Evolutionary conservation across 2,888 invertebrate genomes (phyloP).

Genomic region (Erpobdella octoculata): DNA sequence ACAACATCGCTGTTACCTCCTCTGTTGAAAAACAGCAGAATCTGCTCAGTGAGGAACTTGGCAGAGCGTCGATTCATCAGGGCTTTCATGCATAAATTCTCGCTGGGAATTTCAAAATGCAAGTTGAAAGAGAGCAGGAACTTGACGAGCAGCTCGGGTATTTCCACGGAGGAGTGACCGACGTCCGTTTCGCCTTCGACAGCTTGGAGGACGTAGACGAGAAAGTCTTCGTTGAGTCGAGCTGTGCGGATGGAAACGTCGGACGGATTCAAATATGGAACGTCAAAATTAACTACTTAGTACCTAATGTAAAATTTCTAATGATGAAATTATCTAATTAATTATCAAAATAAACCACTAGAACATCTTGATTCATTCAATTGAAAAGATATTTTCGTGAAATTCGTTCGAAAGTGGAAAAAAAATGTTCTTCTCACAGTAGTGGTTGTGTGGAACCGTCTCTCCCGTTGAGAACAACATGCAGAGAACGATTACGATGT

Average conservation of each 20-base stretch:
- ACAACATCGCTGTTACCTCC: too few relatives aligned
- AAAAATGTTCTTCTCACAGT: slow-evolving; percentile 60
- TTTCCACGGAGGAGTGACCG: slow-evolving; percentile 76
- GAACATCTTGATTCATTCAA: neutral
- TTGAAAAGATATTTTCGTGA: neutral
- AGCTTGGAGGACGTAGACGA: slow-evolving; percentile 69
- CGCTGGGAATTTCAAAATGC: slow-evolving; percentile 60
- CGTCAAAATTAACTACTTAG: too few relatives aligned
- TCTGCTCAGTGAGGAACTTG: slow-evolving; percentile 82
- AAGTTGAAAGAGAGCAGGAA: slow-evolving; percentile 79
- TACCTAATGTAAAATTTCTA: too few relatives aligned
- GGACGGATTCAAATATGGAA: too few relatives aligned
- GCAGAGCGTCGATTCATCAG: slow-evolving; percentile 58
- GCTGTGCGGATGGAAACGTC: slow-evolving; percentile 56
- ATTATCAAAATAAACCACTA: neutral
- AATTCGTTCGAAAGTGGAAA: too few relatives aligned
- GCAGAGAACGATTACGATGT: slow-evolving; percentile 73
- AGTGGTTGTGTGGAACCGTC: slow-evolving; percentile 75
- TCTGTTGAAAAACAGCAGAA: slow-evolving; percentile 74
- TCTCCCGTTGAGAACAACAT: slow-evolving; percentile 86
- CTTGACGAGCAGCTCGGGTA: slow-evolving; percentile 75
- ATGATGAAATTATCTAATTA: too few relatives aligned
- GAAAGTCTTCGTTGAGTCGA: slow-evolving; percentile 73
- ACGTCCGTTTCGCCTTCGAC: slow-evolving; percentile 69
- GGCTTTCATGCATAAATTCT: slow-evolving; percentile 48